Percentiles rank a stretch among this genome's conserved stretches.
These are phyloP conservation scores for Erinaceus europaeus DNA, from an alignment of 2,113 vertebrate genomes.

Conservation along the genomic window DNA sequence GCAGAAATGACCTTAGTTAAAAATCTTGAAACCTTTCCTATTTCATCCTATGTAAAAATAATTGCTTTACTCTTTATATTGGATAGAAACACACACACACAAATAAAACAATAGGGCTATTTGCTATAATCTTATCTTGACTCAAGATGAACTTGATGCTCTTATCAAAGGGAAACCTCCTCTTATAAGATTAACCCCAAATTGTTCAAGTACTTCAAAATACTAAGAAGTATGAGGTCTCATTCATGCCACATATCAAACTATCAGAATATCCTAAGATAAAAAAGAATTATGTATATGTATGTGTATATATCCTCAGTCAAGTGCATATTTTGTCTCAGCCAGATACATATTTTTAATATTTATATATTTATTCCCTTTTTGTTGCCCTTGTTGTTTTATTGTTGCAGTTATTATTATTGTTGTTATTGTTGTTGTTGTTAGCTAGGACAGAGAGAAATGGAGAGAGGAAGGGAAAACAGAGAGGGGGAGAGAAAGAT, in stretches of 20 bases:
- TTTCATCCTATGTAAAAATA: constrained; percentile 36
- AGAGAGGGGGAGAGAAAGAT: too few species aligned
- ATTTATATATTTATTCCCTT: too few species aligned
- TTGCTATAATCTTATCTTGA: neutral
- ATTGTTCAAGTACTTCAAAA: constrained; percentile 16
- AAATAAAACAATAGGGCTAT: neutral
- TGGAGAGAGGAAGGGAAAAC: too few species aligned
- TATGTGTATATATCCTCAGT: neutral
- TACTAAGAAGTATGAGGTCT: neutral
- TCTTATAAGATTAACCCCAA: neutral
- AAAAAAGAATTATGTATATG: neutral
- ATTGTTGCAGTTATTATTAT: too few species aligned
- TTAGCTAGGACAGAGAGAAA: too few species aligned
- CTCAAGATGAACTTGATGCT: neutral
- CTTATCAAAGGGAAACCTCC: constrained; percentile 33
- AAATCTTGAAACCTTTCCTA: neutral
- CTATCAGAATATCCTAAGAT: neutral
- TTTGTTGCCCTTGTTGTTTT: too few species aligned
- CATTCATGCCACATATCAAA: neutral
- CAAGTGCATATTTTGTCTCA: neutral
- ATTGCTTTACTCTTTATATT: neutral
- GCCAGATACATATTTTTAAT: neutral
- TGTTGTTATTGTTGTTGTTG: too few species aligned
- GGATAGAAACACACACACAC: neutral
- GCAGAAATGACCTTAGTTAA: neutral